Conservation (phyloP, 2,888 invertebrate genomes). For the Galeruca laticollis region DNA sequence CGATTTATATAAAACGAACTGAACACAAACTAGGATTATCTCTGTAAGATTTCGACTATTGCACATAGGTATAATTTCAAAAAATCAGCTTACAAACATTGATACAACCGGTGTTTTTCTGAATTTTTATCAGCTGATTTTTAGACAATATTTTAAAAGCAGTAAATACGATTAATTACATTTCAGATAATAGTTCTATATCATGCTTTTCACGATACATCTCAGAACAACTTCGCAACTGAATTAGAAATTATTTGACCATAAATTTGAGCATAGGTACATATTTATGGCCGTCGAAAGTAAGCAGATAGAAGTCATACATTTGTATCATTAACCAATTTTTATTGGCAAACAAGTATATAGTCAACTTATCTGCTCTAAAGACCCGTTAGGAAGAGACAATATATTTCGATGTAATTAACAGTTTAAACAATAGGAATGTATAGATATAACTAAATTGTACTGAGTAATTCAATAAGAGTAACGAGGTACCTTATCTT, state of each 20-base stretch:
- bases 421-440: no score
- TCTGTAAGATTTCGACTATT: slow-evolving; percentile 5
- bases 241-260: slow-evolving; percentile 2
- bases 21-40: slow-evolving; percentile 16
- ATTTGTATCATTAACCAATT: no score
- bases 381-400: no score
- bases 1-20: background rate
- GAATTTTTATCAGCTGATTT: background rate
- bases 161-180: slow-evolving; percentile 10
- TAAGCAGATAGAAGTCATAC: no score
- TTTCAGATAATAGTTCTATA: slow-evolving; percentile 15
- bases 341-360: no score
- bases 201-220: slow-evolving; percentile 12
- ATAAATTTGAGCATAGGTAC: no score
- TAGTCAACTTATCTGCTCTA: no score
- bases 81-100: slow-evolving; percentile 6
- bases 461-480: no score
- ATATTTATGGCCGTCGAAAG: no score
- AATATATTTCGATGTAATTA: no score
- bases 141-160: slow-evolving; percentile 2
- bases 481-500: no score
- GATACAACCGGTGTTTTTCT: background rate
- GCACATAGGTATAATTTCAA: background rate
- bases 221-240: background rate
- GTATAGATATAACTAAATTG: no score